These are phyloP conservation scores for Copsychus sechellarum DNA, from an alignment of 2,113 vertebrate species.

Conservation along the genomic window DNA sequence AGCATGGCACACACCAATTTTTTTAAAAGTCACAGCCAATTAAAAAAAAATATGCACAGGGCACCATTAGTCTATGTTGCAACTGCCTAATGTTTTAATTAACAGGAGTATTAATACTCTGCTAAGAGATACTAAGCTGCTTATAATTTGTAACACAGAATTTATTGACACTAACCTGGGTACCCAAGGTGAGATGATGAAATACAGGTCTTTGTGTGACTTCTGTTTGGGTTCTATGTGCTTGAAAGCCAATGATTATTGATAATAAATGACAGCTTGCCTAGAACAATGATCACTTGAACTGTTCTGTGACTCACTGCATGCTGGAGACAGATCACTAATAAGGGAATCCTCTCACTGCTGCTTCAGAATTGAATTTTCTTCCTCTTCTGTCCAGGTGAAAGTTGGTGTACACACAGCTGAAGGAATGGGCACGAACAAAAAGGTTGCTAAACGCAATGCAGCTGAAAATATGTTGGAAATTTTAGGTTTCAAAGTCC, in stretches of 20 bases:
- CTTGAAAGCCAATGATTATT: neutral
- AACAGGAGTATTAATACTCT: neutral
- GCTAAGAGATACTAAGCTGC: neutral
- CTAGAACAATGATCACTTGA: neutral
- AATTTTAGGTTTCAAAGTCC: conserved; percentile 94
- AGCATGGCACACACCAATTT: too few species aligned
- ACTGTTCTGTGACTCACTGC: neutral
- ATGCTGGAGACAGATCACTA: neutral
- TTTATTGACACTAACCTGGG: neutral
- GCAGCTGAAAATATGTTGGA: conserved; percentile 98
- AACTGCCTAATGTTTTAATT: neutral
- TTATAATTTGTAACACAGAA: neutral
- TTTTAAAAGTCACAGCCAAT: neutral
- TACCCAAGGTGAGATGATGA: neutral
- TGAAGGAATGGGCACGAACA: conserved; percentile 93
- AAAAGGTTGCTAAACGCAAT: conserved; percentile 97
- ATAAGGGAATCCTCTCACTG: neutral
- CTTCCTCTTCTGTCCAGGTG: conserved; percentile 75
- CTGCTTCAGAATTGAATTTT: neutral
- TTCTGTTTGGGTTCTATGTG: neutral
- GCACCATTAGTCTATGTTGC: neutral
- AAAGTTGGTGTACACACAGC: conserved; percentile 88
- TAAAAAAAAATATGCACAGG: neutral
- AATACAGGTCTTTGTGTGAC: neutral
- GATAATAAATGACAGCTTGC: neutral